Evolutionary conservation across 1,140 invertebrate species (phyloP).

Genomic region (Diabrotica virgifera): DNA sequence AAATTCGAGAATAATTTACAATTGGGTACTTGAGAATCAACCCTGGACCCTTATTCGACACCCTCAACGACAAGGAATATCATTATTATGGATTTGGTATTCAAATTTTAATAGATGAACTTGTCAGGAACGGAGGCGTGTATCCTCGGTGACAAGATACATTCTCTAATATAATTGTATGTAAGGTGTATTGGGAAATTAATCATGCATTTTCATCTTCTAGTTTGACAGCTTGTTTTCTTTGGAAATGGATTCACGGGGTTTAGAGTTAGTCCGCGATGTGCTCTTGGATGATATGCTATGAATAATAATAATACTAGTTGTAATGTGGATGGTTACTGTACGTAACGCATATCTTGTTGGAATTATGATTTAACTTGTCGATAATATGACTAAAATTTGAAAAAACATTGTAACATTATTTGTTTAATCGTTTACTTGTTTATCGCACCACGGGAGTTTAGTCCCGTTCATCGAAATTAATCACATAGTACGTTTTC

Average conservation of each 20-base stretch:
- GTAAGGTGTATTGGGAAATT: constrained; percentile 2
- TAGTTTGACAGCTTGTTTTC: constrained; percentile 2
- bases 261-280: not conserved
- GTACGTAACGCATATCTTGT: too few relatives aligned
- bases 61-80: too few relatives aligned
- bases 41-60: too few relatives aligned
- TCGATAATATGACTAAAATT: too few relatives aligned
- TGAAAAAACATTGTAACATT: too few relatives aligned
- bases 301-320: not conserved
- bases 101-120: not conserved
- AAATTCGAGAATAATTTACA: too few relatives aligned
- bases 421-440: too few relatives aligned
- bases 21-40: too few relatives aligned
- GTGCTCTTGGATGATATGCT: not conserved
- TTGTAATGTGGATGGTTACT: not conserved
- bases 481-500: too few relatives aligned
- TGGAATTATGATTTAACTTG: too few relatives aligned
- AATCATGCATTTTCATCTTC: not conserved
- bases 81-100: not conserved
- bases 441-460: too few relatives aligned
- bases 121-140: not conserved
- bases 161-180: not conserved
- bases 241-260: not conserved
- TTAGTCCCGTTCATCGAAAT: too few relatives aligned
- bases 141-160: not conserved